Evolutionary conservation across 1,140 invertebrate genomes (phyloP).

Genomic region (Mamestra configurata): DNA sequence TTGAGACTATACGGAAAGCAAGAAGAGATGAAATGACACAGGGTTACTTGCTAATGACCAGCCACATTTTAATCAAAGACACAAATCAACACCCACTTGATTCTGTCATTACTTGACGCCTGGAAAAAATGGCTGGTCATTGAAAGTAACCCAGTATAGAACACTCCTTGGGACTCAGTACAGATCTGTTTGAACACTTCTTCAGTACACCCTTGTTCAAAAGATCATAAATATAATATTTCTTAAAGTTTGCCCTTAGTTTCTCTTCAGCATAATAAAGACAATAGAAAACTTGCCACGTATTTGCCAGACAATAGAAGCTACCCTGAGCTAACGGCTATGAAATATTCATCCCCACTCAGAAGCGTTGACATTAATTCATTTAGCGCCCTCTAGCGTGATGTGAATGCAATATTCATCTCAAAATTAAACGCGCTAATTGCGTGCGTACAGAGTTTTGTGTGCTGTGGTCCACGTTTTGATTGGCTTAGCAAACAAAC

Average conservation of each 20-base stretch:
- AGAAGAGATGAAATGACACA: too few species aligned
- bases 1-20: too few species aligned
- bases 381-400: neutral
- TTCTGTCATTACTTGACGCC: too few species aligned
- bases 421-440: neutral
- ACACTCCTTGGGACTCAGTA: too few species aligned
- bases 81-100: too few species aligned
- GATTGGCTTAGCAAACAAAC: too few species aligned
- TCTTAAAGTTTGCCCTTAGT: neutral
- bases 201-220: neutral
- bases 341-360: slow-evolving; percentile 17
- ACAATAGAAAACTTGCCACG: slow-evolving; percentile 9
- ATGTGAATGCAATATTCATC: neutral
- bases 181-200: neutral
- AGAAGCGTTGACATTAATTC: slow-evolving; percentile 11
- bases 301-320: slow-evolving; percentile 16
- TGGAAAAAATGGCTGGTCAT: too few species aligned
- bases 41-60: too few species aligned
- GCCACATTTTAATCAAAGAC: too few species aligned
- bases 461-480: too few species aligned
- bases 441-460: neutral
- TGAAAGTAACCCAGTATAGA: too few species aligned
- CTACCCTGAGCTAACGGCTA: neutral
- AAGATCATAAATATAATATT: slow-evolving; percentile 6
- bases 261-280: slow-evolving; percentile 5